These are phyloP conservation scores for Distichodus sexfasciatus DNA, from an alignment of 2,797 vertebrate species.

Conservation along the genomic window DNA sequence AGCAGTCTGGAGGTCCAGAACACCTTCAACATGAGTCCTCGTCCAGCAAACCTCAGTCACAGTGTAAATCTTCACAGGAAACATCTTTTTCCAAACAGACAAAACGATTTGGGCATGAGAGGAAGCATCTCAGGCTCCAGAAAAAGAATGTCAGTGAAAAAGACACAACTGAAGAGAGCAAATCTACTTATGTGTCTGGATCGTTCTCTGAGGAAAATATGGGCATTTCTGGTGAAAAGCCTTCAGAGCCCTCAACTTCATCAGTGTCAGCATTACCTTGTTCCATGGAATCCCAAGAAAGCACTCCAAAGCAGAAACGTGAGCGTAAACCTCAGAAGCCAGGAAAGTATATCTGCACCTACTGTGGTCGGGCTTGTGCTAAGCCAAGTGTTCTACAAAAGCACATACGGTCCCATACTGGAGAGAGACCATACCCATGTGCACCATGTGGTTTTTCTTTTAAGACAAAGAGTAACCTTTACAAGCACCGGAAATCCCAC, in stretches of 20 bases:
- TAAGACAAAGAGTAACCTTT: conserved; percentile 97
- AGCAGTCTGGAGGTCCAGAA: conserved; percentile 71
- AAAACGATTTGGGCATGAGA: conserved; percentile 64
- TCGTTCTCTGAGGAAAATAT: conserved; percentile 66
- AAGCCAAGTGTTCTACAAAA: conserved; percentile 98
- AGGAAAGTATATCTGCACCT: conserved; percentile 95
- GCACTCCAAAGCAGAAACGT: conserved; percentile 81
- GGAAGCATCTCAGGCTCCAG: conserved; percentile 69
- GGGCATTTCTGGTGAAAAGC: conserved; percentile 66
- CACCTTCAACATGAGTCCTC: conserved; percentile 64
- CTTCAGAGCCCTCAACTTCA: conserved; percentile 63
- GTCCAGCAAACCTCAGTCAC: conserved; percentile 40
- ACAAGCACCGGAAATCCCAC: conserved; percentile 96
- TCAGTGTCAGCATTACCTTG: conserved; percentile 58
- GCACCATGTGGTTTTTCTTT: conserved; percentile 95
- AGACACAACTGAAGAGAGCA: conserved; percentile 57
- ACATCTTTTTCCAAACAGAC: conserved; percentile 56
- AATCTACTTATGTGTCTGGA: conserved; percentile 57
- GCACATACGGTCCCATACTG: conserved; percentile 95
- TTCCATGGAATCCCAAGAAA: conserved; percentile 70
- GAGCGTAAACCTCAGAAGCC: conserved; percentile 94
- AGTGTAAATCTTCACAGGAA: conserved; percentile 51
- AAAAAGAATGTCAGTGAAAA: conserved; percentile 74
- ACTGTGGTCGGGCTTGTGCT: conserved; percentile 92
- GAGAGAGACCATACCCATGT: conserved; percentile 93